These are phyloP conservation scores for Salarias fasciatus DNA, from an alignment of 2,797 vertebrate species.

Conservation along the genomic window DNA sequence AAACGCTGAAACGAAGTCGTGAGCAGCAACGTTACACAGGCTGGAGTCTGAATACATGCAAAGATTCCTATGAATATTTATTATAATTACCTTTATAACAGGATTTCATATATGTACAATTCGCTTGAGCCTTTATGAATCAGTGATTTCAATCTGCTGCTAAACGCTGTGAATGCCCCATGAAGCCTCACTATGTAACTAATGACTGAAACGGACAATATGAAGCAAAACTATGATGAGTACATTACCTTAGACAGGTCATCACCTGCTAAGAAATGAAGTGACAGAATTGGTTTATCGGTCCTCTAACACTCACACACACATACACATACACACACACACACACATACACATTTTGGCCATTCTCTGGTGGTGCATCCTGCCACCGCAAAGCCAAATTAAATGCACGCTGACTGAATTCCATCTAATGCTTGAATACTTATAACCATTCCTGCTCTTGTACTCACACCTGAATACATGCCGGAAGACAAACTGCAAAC, in stretches of 20 bases:
- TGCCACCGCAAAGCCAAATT: conserved; percentile 44
- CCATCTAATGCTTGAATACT: conserved; percentile 36
- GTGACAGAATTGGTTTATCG: conserved; percentile 67
- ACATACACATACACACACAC: background rate
- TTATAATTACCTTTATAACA: no score
- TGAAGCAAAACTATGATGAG: conserved; percentile 14
- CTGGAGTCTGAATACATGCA: no score
- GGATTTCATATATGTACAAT: no score
- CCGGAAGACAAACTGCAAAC: conserved; percentile 47
- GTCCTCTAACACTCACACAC: conserved; percentile 22
- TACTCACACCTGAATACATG: background rate
- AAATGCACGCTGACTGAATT: conserved; percentile 49
- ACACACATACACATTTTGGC: conserved; percentile 34
- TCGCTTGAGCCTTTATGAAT: background rate
- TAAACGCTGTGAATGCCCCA: conserved; percentile 7
- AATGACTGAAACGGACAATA: conserved; percentile 13
- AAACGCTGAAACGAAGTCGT: no score
- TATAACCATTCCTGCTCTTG: conserved; percentile 32
- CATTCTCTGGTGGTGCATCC: conserved; percentile 30
- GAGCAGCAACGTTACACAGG: no score
- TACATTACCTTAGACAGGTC: conserved; percentile 48
- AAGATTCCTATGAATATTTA: no score
- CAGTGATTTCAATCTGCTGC: conserved; percentile 30
- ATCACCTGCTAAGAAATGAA: conserved; percentile 57
- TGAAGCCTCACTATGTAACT: conserved; percentile 16